A percentile compares a stretch with the other conserved stretches of the same genome.
phyloP scores from a whole-genome alignment of 2,113 vertebrate genomes.

The Thunnus maccoyii region DNA sequence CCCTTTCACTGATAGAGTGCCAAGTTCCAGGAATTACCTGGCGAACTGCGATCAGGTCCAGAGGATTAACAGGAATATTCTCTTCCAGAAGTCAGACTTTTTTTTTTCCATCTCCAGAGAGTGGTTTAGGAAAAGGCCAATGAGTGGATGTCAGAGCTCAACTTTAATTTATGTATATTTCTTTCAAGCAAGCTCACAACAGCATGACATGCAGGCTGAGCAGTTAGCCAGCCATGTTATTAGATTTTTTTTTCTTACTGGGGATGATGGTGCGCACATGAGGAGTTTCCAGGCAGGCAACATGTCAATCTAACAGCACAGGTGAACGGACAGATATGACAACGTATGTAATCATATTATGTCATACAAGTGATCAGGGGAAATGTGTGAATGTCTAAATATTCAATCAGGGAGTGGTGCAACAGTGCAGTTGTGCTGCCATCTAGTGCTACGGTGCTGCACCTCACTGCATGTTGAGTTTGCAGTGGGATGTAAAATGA shows the following conservation, averaged over 20 bases:
- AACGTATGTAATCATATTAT: constrained; percentile 58
- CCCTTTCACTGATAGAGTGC: constrained; percentile 64
- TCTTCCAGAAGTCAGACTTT: constrained; percentile 58
- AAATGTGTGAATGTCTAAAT: constrained; percentile 43
- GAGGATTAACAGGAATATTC: constrained; percentile 72
- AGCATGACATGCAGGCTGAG: constrained; percentile 77
- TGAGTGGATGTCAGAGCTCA: constrained; percentile 70
- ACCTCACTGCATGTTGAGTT: not conserved
- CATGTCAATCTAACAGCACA: constrained; percentile 53
- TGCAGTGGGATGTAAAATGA: constrained; percentile 22
- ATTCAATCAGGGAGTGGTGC: not conserved
- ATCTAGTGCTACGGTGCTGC: constrained; percentile 64
- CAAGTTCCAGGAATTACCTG: constrained; percentile 73
- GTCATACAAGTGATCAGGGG: constrained; percentile 52
- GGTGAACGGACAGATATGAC: constrained; percentile 55
- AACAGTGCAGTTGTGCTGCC: constrained; percentile 65
- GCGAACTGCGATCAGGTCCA: constrained; percentile 62
- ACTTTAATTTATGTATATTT: constrained; percentile 80
- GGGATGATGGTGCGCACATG: constrained; percentile 41
- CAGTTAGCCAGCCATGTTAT: constrained; percentile 84
- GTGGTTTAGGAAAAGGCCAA: constrained; percentile 64
- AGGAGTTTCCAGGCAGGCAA: constrained; percentile 50
- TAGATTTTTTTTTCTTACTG: constrained; percentile 72
- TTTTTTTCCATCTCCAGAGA: constrained; percentile 61
- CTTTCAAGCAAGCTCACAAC: constrained; percentile 73